Evolutionary conservation across 2,888 invertebrate species (phyloP), one percentile per base, ranked within the genome.

Genomic region (Chromoteleia sp.): DNA sequence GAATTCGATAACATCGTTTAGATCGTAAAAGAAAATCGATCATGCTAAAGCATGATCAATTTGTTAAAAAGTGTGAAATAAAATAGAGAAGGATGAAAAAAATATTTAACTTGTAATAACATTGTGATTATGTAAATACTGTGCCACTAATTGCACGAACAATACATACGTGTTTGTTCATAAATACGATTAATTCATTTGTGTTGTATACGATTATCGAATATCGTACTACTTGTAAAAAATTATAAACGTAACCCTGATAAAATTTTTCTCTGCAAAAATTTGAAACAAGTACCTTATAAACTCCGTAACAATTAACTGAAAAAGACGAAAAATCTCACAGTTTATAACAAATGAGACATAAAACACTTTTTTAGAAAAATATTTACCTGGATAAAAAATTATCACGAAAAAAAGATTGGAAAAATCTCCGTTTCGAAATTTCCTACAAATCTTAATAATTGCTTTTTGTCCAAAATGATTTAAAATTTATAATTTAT

Each of bases 101-200:
- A 52, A 29, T 10, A 52, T 12, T 36, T 14, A 63, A 54, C 58
- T 29, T 33, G n/a, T 50, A 12, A 14, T 61, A 68, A 67, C 45
- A 58, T 56, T 54, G 50, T 25, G 45, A 77, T 68, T 70, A 45
- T 70, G 61, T 61, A 68, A 77, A 77, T 70, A 70, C 54, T 63
- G 67, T 77, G 56, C 68, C 48, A 70, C 76, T 77, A 68, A 68
- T 70, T 67, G 68, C 68, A 68, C 76, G 68, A 76, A 63, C 63
- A 43, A 75, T 75, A 67, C 54, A 45, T 65, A 61, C 59, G 54
- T 52, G 59, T 68, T 52, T 77, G 76, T 54, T 36, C 61, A 77
- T 77, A 70, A 77, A 68, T 70, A 70, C 21, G 68, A 45, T 70
- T 77, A 70, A 70, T 70, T 77, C 63, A 65, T 56, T 74, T 65